These are phyloP conservation scores for Dynastes hyllus DNA, from an alignment of 2,888 invertebrate genomes.

Conservation along the genomic window DNA sequence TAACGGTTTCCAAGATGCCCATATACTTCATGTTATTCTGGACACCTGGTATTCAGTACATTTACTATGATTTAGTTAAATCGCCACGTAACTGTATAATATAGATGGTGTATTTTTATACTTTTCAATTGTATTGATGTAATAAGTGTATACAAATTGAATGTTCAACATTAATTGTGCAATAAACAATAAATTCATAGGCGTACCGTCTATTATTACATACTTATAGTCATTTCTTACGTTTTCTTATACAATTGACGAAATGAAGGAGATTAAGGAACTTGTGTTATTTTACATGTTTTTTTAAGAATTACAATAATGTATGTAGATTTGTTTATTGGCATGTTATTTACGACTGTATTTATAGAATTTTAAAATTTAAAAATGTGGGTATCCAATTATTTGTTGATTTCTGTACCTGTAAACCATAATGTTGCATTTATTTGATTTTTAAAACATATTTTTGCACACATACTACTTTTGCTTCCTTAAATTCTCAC, in stretches of 20 bases:
- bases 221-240: neutral
- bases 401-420: neutral
- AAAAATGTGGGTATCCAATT: neutral
- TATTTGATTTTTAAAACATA: constrained; percentile 21
- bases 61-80: neutral
- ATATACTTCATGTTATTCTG: too few relatives aligned
- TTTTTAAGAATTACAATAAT: neutral
- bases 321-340: neutral
- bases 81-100: neutral
- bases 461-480: constrained; percentile 38
- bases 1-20: too few relatives aligned
- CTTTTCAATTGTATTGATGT: constrained; percentile 11
- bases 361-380: neutral
- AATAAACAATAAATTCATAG: constrained; percentile 27
- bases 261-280: neutral
- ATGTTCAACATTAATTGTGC: constrained; percentile 22
- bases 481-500: constrained; percentile 43
- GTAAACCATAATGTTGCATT: constrained; percentile 1
- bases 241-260: neutral
- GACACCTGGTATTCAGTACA: neutral
- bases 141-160: neutral
- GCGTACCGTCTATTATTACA: neutral
- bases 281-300: neutral
- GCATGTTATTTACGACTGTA: neutral
- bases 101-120: constrained; percentile 33